Evolutionary conservation across 2,113 vertebrate species (phyloP), one percentile per base, ranked within the genome.

Genomic region (Gallinago media): DNA sequence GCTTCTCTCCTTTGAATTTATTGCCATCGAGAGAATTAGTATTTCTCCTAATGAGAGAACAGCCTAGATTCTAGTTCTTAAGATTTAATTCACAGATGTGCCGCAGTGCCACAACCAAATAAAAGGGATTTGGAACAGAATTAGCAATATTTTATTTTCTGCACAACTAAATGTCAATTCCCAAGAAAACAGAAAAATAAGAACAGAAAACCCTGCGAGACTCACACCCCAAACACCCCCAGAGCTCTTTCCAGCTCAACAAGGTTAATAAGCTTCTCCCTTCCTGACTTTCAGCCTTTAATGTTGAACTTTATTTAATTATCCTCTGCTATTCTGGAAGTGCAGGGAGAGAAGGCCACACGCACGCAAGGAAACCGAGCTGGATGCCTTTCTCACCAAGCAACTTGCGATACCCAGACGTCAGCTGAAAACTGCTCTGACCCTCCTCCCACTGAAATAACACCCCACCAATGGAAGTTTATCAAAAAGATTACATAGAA

Each of bases 71-170:
- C 50, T 46, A 90, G 22, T 56, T 95, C 23, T 91, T 65, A 55
- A 70, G 70, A 55, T 75, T 75, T 81, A 94, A 95, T 78, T 91
- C 55, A 95, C n/a, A 79, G 42, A 70, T 86, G 61, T 80, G 50
- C 22, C 8, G 26, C 36, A 89, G 20, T 42, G 49, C 38, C 47
- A 89, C 27, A 85, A 49, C 11, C 32, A 87, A 71, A 74, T 81
- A 56, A 82, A 88, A 84, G 42, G 59, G 34, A 89, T 34, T 38
- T 2, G 6, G 38, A 34, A 55, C 49, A 88, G 46, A 92, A 95
- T 32, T 80, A 82, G 13, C 0, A 0, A 49, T 27, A 7, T 88
- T 87, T 81, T 58, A 84, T 75, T 80, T 95, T 61, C 89, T 92
- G 50, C 27, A 46, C 38, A 91, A 61, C 50, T 75, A 92, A 89